phyloP scores from a whole-genome alignment of 2,113 vertebrate species.

The Periophthalmodon schlosseri region DNA sequence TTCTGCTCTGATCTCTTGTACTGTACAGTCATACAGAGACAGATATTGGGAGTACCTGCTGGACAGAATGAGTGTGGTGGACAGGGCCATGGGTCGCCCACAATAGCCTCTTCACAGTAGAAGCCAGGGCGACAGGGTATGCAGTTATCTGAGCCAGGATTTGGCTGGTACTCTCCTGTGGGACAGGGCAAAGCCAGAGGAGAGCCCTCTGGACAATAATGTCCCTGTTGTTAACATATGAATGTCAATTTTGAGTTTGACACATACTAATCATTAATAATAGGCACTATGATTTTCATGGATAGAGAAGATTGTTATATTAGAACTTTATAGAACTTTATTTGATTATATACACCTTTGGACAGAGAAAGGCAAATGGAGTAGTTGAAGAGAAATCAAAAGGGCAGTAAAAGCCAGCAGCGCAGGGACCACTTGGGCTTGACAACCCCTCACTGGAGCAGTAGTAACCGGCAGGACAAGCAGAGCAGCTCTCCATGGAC shows the following conservation, averaged over 20 bases:
- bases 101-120: constrained; percentile 84
- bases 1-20: not conserved
- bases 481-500: constrained; percentile 80
- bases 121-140: constrained; percentile 85
- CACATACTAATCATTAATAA: not conserved
- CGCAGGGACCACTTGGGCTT: constrained; percentile 78
- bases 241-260: not conserved
- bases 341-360: constrained; percentile 76
- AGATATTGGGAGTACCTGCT: constrained; percentile 73
- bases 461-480: constrained; percentile 83
- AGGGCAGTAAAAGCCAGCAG: constrained; percentile 83
- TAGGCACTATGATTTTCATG: not conserved
- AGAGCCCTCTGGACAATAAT: constrained; percentile 83
- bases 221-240: constrained; percentile 75
- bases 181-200: constrained; percentile 79
- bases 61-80: constrained; percentile 88
- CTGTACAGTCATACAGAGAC: not conserved
- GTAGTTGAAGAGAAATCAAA: constrained; percentile 78
- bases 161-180: constrained; percentile 85
- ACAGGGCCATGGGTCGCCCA: constrained; percentile 77
- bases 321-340: not conserved
- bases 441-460: constrained; percentile 79
- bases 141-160: constrained; percentile 79
- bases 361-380: constrained; percentile 81
- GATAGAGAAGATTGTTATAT: not conserved